Evolutionary conservation across 2,797 vertebrate genomes (phyloP).

Genomic region (Clarias platycephalus): DNA sequence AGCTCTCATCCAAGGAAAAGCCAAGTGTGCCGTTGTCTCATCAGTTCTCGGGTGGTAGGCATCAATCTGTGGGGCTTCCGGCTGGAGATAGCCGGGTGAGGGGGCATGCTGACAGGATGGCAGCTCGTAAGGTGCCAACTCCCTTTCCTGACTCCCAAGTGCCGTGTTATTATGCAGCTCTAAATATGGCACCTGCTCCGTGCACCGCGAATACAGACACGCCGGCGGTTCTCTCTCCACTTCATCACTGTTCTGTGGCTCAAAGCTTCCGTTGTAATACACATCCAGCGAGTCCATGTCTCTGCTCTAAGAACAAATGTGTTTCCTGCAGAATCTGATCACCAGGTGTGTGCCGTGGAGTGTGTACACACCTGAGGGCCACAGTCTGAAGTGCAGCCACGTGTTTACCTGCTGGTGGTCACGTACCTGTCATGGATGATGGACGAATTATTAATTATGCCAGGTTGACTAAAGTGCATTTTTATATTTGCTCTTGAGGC

Average conservation of each 20-base stretch:
- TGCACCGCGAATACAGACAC: slow-evolving; percentile 49
- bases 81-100: slow-evolving; percentile 35
- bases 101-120: slow-evolving; percentile 47
- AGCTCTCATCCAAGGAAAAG: slow-evolving; percentile 61
- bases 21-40: slow-evolving; percentile 18
- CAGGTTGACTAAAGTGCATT: slow-evolving; percentile 44
- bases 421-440: slow-evolving; percentile 52
- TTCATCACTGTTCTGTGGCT: slow-evolving; percentile 34
- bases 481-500: slow-evolving; percentile 46
- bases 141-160: slow-evolving; percentile 33
- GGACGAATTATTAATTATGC: slow-evolving; percentile 52
- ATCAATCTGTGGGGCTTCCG: slow-evolving; percentile 11
- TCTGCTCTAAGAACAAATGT: not conserved
- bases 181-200: slow-evolving; percentile 36
- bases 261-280: slow-evolving; percentile 46
- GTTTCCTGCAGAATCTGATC: not conserved
- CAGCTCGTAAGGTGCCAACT: slow-evolving; percentile 36
- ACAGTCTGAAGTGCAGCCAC: not conserved
- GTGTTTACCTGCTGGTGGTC: slow-evolving; percentile 49
- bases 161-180: slow-evolving; percentile 37
- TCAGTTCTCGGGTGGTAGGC: slow-evolving; percentile 24
- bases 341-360: slow-evolving; percentile 19
- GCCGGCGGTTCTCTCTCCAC: slow-evolving; percentile 50
- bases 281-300: slow-evolving; percentile 57
- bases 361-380: slow-evolving; percentile 41